These are phyloP conservation scores for Galerucella pusilla DNA, from an alignment of 2,888 invertebrate species.

Conservation along the genomic window DNA sequence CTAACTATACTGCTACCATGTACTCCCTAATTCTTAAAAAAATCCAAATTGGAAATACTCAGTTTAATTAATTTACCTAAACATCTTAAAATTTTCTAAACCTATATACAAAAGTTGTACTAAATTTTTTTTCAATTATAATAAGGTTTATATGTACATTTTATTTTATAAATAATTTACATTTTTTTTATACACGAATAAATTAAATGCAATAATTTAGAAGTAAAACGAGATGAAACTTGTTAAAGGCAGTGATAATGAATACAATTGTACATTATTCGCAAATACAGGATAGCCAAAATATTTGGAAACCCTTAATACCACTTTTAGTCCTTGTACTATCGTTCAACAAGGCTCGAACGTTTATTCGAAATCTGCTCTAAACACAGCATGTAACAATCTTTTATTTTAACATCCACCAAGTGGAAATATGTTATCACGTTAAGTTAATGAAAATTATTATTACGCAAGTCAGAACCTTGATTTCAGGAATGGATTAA, in stretches of 20 bases:
- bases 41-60: constrained; percentile 48
- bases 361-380: not conserved
- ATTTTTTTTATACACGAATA: constrained; percentile 49
- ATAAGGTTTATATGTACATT: constrained; percentile 46
- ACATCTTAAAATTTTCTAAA: constrained; percentile 47
- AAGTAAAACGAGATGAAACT: constrained; percentile 48
- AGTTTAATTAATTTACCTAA: constrained; percentile 53
- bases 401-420: too few relatives aligned
- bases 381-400: not conserved
- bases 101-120: constrained; percentile 56
- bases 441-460: not conserved
- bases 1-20: constrained; percentile 46
- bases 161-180: constrained; percentile 49
- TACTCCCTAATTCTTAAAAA: constrained; percentile 33
- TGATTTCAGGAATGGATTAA: not conserved
- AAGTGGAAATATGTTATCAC: too few relatives aligned
- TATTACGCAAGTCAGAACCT: not conserved
- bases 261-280: constrained; percentile 49
- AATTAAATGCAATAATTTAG: constrained; percentile 53
- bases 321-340: constrained; percentile 3
- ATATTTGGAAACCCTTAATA: constrained; percentile 11
- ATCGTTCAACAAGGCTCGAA: not conserved
- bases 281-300: constrained; percentile 17
- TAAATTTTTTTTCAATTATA: constrained; percentile 51
- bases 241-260: constrained; percentile 56